Base-by-base conservation (phyloP, 2,888 invertebrate genomes). In the Dicycla oo region DNA sequence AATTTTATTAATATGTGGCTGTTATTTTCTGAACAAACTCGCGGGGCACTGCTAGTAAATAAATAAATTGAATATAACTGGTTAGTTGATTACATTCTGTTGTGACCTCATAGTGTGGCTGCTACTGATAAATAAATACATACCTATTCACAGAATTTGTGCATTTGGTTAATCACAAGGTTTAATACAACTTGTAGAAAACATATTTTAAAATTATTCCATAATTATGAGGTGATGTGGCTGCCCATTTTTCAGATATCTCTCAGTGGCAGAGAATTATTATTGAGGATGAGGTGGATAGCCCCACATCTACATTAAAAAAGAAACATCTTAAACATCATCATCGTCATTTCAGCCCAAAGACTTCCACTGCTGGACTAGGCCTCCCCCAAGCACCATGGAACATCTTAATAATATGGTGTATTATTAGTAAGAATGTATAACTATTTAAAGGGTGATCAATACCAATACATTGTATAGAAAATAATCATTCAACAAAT, bases 61-160 rank as follows among this genome's bases (percentile, higher is more conserved):
- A 47, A 43, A 13, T 61, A 7, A 43, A 26, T 34, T 34, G 26
- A 26, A 76, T n/a, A 51, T 34, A 23, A 4, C 18, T 69, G 23
- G 34, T 57, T 34, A 18, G 1, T 18, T 69, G 30, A 43, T 61
- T 34, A 13, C 6, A 47, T 30, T 45, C 45, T 62, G 34, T 38
- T n/a, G 49, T 75, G 61, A 57, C 56, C 26, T 79, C n/a, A 49
- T 34, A 34, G 34, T 75, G 64, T 65, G 61, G 61, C 6, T 49
- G 60, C 65, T n/a, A 61, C 60, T 65, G 64, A 47, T 65, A 65
- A 74, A 65, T 78, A 78, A 74, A 65, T 78, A 78, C 78, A 68
- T 78, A 80, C 80, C 78, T 80, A 78, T 57, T 61, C 75, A 80
- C 75, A 69, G 56, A 56, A 53, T 61, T 20, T 68, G 69, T 60